Percentiles rank a stretch among this genome's conserved stretches.
Conservation (phyloP, 2,113 vertebrate species). For the Tylochromis polylepis region DNA sequence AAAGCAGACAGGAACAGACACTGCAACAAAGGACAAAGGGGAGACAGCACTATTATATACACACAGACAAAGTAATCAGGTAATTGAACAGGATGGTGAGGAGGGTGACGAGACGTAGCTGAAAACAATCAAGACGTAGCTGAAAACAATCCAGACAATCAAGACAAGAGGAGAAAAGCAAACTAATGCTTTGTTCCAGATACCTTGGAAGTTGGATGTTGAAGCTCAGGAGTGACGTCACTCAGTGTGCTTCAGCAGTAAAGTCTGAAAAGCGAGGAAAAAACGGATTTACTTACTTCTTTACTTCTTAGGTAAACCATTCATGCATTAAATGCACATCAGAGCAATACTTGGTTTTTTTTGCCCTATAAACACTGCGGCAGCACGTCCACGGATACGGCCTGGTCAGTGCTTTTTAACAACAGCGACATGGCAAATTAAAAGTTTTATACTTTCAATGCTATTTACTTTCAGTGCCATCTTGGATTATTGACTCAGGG, state of each 20-base stretch:
- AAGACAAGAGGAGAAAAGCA: not conserved
- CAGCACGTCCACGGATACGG: not conserved
- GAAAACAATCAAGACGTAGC: too few species aligned
- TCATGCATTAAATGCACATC: not conserved
- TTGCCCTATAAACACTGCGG: not conserved
- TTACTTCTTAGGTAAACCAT: not conserved
- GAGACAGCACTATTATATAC: not conserved
- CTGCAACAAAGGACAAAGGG: not conserved
- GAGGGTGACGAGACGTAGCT: not conserved
- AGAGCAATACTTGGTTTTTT: not conserved
- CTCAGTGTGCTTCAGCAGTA: not conserved
- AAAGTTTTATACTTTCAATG: not conserved
- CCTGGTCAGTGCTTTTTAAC: not conserved
- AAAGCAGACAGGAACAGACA: not conserved
- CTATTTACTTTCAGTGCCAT: not conserved
- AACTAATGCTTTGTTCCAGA: not conserved
- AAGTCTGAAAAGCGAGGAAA: not conserved
- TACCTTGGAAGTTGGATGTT: not conserved
- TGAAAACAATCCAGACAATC: not conserved
- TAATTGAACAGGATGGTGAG: not conserved
- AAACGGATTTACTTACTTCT: fast-evolving
- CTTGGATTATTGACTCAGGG: not conserved
- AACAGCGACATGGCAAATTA: not conserved
- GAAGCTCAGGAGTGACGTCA: not conserved
- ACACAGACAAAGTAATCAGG: not conserved